Conservation (phyloP, 2,888 invertebrate species). For the Eubasilissa splendida region DNA sequence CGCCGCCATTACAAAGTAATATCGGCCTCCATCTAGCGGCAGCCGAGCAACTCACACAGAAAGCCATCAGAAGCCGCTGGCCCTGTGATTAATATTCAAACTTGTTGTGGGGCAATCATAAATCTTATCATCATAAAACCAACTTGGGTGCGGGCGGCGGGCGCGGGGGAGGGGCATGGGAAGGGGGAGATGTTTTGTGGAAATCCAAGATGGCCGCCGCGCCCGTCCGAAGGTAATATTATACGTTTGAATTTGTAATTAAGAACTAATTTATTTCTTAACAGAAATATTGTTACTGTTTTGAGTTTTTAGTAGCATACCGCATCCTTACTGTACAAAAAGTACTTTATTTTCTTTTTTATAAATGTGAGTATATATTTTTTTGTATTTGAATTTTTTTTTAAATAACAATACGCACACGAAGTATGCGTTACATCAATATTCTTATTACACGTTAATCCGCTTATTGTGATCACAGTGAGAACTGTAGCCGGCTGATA, state of each 20-base stretch:
- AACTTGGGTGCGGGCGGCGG: slow-evolving; percentile 3
- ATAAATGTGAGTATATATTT: no score
- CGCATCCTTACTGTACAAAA: no score
- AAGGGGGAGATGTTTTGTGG: slow-evolving; percentile 8
- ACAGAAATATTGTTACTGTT: not conserved
- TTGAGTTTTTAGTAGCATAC: no score
- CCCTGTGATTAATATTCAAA: slow-evolving; percentile 58
- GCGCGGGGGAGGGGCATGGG: not conserved
- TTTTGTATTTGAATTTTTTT: no score
- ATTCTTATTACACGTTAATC: no score
- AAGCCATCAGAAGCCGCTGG: slow-evolving; percentile 54
- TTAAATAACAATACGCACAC: no score
- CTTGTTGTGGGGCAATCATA: slow-evolving; percentile 59
- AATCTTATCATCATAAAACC: slow-evolving; percentile 59
- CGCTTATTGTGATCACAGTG: no score
- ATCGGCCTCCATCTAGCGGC: slow-evolving; percentile 10
- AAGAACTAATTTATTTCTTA: not conserved
- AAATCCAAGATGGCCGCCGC: slow-evolving; percentile 39
- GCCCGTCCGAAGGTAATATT: not conserved
- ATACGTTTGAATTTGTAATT: slow-evolving; percentile 11
- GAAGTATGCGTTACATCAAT: no score
- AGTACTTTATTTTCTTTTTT: no score
- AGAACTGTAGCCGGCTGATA: no score
- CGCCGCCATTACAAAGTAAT: slow-evolving; percentile 18
- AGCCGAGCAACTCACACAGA: slow-evolving; percentile 20